Base-by-base conservation (phyloP, 2,113 vertebrate genomes). In the Connochaetes taurinus region DNA sequence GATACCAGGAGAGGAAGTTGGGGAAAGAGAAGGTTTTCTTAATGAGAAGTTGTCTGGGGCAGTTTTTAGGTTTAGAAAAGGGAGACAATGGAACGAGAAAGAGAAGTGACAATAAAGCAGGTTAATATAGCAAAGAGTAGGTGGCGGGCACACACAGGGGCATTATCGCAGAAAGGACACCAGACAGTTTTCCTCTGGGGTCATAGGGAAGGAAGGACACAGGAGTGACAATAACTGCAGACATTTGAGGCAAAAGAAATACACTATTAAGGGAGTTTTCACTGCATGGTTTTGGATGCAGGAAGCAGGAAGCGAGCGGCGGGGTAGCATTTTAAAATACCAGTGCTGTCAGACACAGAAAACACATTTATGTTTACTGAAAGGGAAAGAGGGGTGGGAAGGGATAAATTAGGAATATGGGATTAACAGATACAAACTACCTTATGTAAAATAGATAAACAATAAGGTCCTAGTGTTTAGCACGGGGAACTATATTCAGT, bases 41-140 rank as follows among this genome's bases (percentile, higher is more conserved):
- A 57, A 31, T 23, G 52, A 78, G 43, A 83, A 87, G 43, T 8
- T 78, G 7, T 92, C 55, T 71, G 57, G 33, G n/a, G 19, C 1
- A 40, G 58, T n/a, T 78, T 94, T 92, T 76, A 76, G 23, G 2
- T 43, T 88, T 58, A 85, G 47, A 16, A 86, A 58, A 83, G 15
- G 19, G 13, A 91, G 16, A 93, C 33, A 15, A 2, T 92, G 16
- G 58, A 85, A 40, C 23, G 4, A 87, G 57, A 85, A 96, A 83
- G n/a, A 92, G 55, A 23, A 84, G 19, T 33, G 27, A 58, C 5
- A 83, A 36, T 50, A 82, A 80, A 91, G 11, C 8, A 53, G 87
- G 7, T 47, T 80, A 45, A 27, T 23, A 1, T 1, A 55, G 12
- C 19, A 33, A 36, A 90, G 40, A 15, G 17, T 47, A 50, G 64